These are phyloP conservation scores for Drosophila sechellia DNA, from an alignment of 1,140 invertebrate genomes.

Conservation along the genomic window DNA sequence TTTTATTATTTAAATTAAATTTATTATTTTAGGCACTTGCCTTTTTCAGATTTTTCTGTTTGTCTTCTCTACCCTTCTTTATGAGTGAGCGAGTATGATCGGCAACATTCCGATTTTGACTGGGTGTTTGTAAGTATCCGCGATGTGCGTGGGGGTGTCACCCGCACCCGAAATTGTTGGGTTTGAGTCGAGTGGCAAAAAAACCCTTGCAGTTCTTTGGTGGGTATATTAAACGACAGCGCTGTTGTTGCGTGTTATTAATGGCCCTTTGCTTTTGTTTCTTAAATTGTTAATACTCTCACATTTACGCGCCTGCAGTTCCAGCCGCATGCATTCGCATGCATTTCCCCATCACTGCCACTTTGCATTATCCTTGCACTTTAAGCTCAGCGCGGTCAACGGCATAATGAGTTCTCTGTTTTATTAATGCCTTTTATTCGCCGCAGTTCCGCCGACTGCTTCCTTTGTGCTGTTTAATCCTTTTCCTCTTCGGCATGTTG, in stretches of 20 bases:
- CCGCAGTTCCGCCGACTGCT: conserved; percentile 18
- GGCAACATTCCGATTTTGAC: no score
- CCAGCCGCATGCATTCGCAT: conserved; percentile 16
- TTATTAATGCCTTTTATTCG: conserved; percentile 54
- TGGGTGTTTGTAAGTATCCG: no score
- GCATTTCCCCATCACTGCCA: conserved; percentile 22
- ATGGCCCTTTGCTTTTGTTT: conserved; percentile 43
- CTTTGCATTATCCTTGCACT: conserved; percentile 47
- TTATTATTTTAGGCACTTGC: no score
- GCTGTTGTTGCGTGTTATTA: conserved; percentile 52
- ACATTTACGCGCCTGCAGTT: conserved; percentile 40
- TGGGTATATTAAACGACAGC: conserved; percentile 25
- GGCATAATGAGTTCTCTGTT: conserved; percentile 46
- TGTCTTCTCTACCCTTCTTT: no score
- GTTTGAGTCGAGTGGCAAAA: no score
- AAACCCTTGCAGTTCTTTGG: no score
- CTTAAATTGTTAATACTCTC: conserved; percentile 49
- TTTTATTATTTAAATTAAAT: no score
- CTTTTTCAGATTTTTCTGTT: no score
- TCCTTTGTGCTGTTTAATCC: conserved; percentile 55
- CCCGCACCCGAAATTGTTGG: no score
- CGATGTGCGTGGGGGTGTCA: no score
- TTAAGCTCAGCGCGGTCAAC: conserved; percentile 46
- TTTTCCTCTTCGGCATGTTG: conserved; percentile 34
- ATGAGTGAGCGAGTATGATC: no score